Evolutionary conservation across 2,113 vertebrate genomes (phyloP), one percentile per base, ranked within the genome.

Genomic region (Piaya cayana): DNA sequence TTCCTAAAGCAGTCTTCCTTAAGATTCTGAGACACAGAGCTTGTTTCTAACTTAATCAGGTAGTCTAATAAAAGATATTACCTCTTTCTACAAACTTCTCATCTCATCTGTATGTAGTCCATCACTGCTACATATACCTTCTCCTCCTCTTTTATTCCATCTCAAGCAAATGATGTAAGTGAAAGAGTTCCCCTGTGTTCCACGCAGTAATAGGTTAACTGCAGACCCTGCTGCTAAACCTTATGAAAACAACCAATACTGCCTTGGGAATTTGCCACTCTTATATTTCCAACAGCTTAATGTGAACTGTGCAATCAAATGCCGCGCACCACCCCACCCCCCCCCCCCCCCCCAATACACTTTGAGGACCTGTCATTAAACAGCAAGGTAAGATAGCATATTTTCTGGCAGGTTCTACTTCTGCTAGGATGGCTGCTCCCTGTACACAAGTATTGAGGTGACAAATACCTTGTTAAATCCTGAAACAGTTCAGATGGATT

Each of bases 401-500:
- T 63, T 74, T 81, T 49, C 68, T 92, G 84, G 62, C 74, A 92
- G 50, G 20, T 81, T 32, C 68, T 78, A 3, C 45, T 67, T 23
- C 60, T 62, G 11, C 19, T 37, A 71, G 69, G 56, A 36, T 59
- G 20, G 5, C 37, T 71, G 52, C 34, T 86, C 47, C 69, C 52
- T 23, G 15, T 19, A 42, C 0, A 4, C 67, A 47, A 63, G 56
- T 21, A 16, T 1, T 39, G 72, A 96, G 64, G 89, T 94, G 92
- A 64, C 74, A 91, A 83, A 84, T 49, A 37, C 78, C 84, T 64
- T 84, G 87, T 56, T 76, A 72, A 64, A 87, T 70, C 78, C 93
- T 82, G 87, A 18, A 87, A 85, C 49, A 15, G 8, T 91, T 89
- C 27, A 63, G 52, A 47, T 79, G 78, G 65, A 63, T 91, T 60